Evolutionary conservation across 2,888 invertebrate genomes (phyloP).

Genomic region (Melanotus villosus): DNA sequence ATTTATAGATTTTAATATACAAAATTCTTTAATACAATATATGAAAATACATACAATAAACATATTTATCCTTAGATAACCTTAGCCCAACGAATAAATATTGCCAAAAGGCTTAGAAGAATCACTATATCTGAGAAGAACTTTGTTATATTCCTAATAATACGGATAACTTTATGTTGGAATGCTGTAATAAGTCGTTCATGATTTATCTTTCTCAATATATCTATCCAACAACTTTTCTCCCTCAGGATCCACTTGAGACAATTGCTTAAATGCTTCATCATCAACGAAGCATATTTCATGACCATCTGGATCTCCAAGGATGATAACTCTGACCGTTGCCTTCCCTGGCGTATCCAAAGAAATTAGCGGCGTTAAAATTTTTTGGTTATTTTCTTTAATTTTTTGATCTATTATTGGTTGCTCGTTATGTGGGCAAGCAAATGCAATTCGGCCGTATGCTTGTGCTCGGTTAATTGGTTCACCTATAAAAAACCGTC

Average conservation of each 20-base stretch:
- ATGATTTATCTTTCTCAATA: slow-evolving; percentile 22
- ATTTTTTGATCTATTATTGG: slow-evolving; percentile 83
- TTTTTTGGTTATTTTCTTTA: slow-evolving; percentile 78
- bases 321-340: slow-evolving; percentile 94
- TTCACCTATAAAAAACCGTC: slow-evolving; percentile 66
- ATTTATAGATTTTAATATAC: too few relatives aligned
- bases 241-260: slow-evolving; percentile 87
- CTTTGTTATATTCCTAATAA: too few relatives aligned
- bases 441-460: slow-evolving; percentile 96
- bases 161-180: background rate
- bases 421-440: slow-evolving; percentile 85
- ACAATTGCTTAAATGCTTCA: slow-evolving; percentile 91
- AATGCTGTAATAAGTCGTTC: too few relatives aligned
- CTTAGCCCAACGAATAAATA: too few relatives aligned
- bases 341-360: slow-evolving; percentile 98
- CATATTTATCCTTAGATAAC: too few relatives aligned
- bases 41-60: too few relatives aligned
- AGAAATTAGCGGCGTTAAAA: slow-evolving; percentile 91
- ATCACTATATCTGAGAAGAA: too few relatives aligned
- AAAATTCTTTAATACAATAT: too few relatives aligned
- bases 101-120: too few relatives aligned
- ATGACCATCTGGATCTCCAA: slow-evolving; percentile 97
- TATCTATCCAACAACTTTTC: slow-evolving; percentile 84
- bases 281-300: slow-evolving; percentile 99
- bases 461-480: slow-evolving; percentile 88